phyloP scores from a whole-genome alignment of 2,113 vertebrate species.

The Romanogobio albipinnatus region DNA sequence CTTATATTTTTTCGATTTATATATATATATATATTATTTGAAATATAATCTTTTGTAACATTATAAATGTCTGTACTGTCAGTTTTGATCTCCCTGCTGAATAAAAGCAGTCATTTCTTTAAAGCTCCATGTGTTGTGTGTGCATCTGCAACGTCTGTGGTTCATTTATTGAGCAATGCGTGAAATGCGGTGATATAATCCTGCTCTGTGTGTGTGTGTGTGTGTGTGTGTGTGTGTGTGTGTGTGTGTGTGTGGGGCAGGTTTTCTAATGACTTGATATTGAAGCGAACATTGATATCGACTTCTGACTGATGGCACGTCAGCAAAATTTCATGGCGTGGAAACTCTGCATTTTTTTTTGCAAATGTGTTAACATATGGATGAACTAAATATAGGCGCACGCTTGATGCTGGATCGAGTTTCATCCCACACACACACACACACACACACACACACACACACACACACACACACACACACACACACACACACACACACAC shows the following conservation, averaged over 20 bases:
- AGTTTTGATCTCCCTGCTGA: not conserved
- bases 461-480: not conserved
- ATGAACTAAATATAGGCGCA: conserved; percentile 55
- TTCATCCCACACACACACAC: conserved; percentile 41
- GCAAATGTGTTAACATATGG: conserved; percentile 61
- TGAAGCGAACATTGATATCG: conserved; percentile 53
- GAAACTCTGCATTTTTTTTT: conserved; percentile 57
- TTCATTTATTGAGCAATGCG: not conserved
- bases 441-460: conserved; percentile 13
- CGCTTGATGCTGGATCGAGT: conserved; percentile 51
- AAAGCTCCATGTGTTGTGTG: not conserved
- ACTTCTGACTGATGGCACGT: conserved; percentile 58
- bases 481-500: conserved; percentile 9
- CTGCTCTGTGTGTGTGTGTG: conserved; percentile 40
- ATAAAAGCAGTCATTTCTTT: not conserved
- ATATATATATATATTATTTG: not conserved
- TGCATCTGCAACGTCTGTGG: not conserved
- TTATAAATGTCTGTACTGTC: not conserved
- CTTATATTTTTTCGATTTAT: no score
- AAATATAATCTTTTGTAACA: not conserved
- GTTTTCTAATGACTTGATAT: conserved; percentile 48
- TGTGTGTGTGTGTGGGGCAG: conserved; percentile 24
- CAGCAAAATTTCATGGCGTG: conserved; percentile 54
- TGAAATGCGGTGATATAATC: conserved; percentile 32
- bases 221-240: conserved; percentile 13